Conservation (phyloP, 2,888 invertebrate species). For the Platycnemis pennipes region DNA sequence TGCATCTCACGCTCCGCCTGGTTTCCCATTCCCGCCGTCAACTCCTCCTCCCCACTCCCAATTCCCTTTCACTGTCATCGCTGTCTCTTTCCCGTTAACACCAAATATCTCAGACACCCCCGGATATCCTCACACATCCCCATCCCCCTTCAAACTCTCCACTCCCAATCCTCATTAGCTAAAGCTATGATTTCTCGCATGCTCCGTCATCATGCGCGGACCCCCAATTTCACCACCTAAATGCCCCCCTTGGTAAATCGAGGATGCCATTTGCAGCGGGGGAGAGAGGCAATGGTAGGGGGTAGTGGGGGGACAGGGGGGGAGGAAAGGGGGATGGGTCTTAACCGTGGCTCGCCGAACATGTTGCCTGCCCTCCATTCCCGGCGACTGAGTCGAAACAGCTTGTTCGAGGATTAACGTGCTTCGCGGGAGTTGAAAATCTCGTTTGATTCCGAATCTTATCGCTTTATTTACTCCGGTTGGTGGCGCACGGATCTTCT, state of each 20-base stretch:
- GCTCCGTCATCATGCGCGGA: not conserved
- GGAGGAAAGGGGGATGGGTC: not conserved
- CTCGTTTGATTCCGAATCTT: not conserved
- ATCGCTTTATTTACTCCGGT: not conserved
- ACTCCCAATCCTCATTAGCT: not conserved
- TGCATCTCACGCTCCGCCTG: not conserved
- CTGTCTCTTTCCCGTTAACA: not conserved
- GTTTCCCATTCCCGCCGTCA: not conserved
- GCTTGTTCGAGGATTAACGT: not conserved
- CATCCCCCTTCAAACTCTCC: not conserved
- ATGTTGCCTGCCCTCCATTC: not conserved
- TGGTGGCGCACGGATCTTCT: not conserved
- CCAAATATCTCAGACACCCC: not conserved
- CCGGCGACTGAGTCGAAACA: not conserved
- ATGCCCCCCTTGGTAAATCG: not conserved
- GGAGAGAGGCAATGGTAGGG: not conserved
- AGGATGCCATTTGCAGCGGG: not conserved
- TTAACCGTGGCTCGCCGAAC: not conserved
- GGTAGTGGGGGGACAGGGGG: not conserved
- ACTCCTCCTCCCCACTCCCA: not conserved
- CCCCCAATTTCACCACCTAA: not conserved
- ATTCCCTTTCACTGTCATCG: not conserved
- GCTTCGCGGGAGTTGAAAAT: not conserved
- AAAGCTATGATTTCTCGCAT: conserved; percentile 1
- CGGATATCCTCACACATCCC: not conserved